Conservation (phyloP, 2,797 vertebrate genomes). For the Alcedo quadribrachys region DNA sequence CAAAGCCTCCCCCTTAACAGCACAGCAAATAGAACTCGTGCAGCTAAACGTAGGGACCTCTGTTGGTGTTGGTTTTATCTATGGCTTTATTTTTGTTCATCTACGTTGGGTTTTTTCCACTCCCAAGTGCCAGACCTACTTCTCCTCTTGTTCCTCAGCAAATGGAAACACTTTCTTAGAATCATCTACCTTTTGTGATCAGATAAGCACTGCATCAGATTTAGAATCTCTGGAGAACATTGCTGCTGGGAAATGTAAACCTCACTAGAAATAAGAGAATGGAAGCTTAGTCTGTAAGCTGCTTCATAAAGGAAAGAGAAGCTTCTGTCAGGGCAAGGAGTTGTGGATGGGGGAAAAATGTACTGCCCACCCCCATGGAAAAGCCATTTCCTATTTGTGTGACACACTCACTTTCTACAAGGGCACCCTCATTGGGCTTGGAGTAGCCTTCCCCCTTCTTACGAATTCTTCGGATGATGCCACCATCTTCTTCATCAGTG, state of each 20-base stretch:
- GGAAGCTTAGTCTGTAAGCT: not conserved
- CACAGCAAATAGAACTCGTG: not conserved
- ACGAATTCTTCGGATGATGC: slow-evolving; percentile 90
- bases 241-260: not conserved
- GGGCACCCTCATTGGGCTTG: slow-evolving; percentile 92
- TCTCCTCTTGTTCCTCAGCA: not conserved
- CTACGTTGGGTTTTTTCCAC: not conserved
- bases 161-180: not conserved
- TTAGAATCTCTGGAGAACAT: not conserved
- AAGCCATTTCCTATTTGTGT: not conserved
- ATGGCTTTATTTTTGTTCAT: not conserved
- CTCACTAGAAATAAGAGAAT: not conserved
- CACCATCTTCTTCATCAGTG: slow-evolving; percentile 91
- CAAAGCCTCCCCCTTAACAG: not conserved
- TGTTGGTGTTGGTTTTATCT: too few species aligned
- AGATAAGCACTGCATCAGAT: not conserved
- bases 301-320: not conserved
- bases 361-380: not conserved
- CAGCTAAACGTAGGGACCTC: not conserved
- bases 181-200: not conserved
- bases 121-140: not conserved
- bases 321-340: not conserved
- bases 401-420: slow-evolving; percentile 87
- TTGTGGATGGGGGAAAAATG: not conserved
- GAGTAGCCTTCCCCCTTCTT: slow-evolving; percentile 92